These are phyloP conservation scores for Caenorhabditis uteleia DNA, from an alignment of 2,888 invertebrate genomes.

Conservation along the genomic window DNA sequence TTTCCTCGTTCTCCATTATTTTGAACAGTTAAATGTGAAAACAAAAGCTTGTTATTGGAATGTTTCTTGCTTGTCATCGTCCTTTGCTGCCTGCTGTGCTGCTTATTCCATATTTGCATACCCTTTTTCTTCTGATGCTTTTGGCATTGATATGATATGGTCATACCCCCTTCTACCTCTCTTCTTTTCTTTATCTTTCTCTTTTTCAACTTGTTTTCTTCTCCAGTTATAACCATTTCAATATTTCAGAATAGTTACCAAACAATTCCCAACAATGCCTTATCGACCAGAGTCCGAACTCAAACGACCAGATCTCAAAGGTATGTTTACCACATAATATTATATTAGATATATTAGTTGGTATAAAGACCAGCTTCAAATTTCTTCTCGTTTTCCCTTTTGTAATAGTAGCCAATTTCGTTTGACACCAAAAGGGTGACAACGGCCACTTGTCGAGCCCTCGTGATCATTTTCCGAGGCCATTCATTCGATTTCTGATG, in stretches of 20 bases:
- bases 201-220: slow-evolving; percentile 2
- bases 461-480: too few relatives aligned
- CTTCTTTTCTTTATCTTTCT: slow-evolving; percentile 5
- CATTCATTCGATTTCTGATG: too few relatives aligned
- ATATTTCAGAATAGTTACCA: not conserved
- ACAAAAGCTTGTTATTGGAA: too few relatives aligned
- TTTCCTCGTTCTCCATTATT: too few relatives aligned
- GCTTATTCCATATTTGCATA: slow-evolving; percentile 14
- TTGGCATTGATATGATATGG: slow-evolving; percentile 5
- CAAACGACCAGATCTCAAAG: slow-evolving; percentile 56
- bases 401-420: too few relatives aligned
- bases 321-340: slow-evolving; percentile 11
- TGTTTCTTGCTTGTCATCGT: too few relatives aligned
- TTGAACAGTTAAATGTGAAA: too few relatives aligned
- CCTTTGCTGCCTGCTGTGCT: too few relatives aligned
- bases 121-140: slow-evolving; percentile 10
- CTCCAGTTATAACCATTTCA: not conserved
- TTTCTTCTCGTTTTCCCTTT: not conserved
- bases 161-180: not conserved
- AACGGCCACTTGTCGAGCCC: too few relatives aligned
- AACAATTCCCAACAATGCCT: slow-evolving; percentile 34
- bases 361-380: not conserved
- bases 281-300: slow-evolving; percentile 57
- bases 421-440: too few relatives aligned
- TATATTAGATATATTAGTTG: not conserved